phyloP scores from a whole-genome alignment of 53 echinoderm and acorn worm genomes.

The Astropecten irregularis region DNA sequence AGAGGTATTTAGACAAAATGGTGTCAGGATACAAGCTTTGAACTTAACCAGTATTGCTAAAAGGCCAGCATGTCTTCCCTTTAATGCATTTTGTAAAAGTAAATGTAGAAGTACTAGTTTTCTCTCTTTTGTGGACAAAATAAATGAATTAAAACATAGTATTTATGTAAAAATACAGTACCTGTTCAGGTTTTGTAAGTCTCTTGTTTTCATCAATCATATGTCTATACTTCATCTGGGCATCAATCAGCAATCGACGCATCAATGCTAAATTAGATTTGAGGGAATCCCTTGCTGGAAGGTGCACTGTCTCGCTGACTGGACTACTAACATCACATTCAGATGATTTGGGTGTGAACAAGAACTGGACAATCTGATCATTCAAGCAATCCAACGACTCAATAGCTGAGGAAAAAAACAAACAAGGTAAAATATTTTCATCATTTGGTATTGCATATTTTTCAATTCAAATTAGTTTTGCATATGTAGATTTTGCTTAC shows the following conservation, averaged over 20 bases:
- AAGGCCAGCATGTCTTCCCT: too few relatives aligned
- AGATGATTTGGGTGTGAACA: slow-evolving; percentile 86
- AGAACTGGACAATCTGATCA: slow-evolving; percentile 97
- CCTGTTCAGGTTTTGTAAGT: slow-evolving; percentile 72
- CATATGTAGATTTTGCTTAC: too few relatives aligned
- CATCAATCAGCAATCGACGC: slow-evolving; percentile 92
- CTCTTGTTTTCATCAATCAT: slow-evolving; percentile 91
- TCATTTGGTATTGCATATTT: too few relatives aligned
- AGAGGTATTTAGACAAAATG: too few relatives aligned
- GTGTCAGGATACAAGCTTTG: too few relatives aligned
- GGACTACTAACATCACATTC: slow-evolving; percentile 77
- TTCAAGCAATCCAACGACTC: slow-evolving; percentile 93
- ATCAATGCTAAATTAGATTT: slow-evolving; percentile 91
- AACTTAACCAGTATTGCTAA: too few relatives aligned
- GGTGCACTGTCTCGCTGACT: slow-evolving; percentile 59
- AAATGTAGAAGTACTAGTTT: too few relatives aligned
- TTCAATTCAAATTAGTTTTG: too few relatives aligned
- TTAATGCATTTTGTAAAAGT: too few relatives aligned
- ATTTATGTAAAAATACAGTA: too few relatives aligned
- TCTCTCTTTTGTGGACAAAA: too few relatives aligned
- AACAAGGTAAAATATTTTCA: not conserved
- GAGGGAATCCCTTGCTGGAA: slow-evolving; percentile 86
- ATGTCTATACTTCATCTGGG: slow-evolving; percentile 89
- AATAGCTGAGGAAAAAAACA: slow-evolving; percentile 70
- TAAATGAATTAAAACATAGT: not conserved